phyloP scores from a whole-genome alignment of 2,888 invertebrate genomes.

The Auanema sp. region DNA sequence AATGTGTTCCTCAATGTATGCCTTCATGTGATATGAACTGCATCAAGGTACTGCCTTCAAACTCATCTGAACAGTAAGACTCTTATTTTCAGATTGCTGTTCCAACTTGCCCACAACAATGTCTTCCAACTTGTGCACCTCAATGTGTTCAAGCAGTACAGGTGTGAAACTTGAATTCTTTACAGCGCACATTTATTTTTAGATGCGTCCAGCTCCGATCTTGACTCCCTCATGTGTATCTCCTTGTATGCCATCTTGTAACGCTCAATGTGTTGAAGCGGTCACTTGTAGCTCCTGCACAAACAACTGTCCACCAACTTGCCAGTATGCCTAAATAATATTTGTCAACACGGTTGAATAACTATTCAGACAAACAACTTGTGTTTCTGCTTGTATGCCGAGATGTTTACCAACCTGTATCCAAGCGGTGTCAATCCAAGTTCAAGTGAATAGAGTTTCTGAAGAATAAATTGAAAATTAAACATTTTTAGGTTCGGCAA shows the following conservation, averaged over 20 bases:
- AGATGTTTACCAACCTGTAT: slow-evolving; percentile 45
- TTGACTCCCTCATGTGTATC: slow-evolving; percentile 36
- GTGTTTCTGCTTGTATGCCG: slow-evolving; percentile 44
- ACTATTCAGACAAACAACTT: slow-evolving; percentile 32
- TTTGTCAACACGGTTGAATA: slow-evolving; percentile 2
- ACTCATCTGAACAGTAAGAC: background rate
- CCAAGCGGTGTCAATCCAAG: slow-evolving; percentile 25
- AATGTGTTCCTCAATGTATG: slow-evolving; percentile 33
- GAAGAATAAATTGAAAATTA: slow-evolving; percentile 3
- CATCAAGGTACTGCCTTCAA: slow-evolving; percentile 1
- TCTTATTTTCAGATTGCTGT: background rate
- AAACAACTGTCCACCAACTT: slow-evolving; percentile 38
- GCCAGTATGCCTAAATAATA: slow-evolving; percentile 26
- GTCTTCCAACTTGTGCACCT: slow-evolving; percentile 38
- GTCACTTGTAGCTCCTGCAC: slow-evolving; percentile 47
- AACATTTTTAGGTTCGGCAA: slow-evolving; percentile 16
- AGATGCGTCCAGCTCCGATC: slow-evolving; percentile 11
- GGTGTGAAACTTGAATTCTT: background rate
- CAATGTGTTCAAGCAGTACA: slow-evolving; percentile 38
- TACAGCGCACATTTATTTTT: background rate
- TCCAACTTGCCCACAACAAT: slow-evolving; percentile 24
- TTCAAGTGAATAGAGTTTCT: slow-evolving; percentile 24
- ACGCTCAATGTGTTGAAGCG: slow-evolving; percentile 33
- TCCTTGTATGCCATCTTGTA: slow-evolving; percentile 37
- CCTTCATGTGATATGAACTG: slow-evolving; percentile 17